Conservation (phyloP, 2,888 invertebrate genomes). For the Macaria notata region DNA sequence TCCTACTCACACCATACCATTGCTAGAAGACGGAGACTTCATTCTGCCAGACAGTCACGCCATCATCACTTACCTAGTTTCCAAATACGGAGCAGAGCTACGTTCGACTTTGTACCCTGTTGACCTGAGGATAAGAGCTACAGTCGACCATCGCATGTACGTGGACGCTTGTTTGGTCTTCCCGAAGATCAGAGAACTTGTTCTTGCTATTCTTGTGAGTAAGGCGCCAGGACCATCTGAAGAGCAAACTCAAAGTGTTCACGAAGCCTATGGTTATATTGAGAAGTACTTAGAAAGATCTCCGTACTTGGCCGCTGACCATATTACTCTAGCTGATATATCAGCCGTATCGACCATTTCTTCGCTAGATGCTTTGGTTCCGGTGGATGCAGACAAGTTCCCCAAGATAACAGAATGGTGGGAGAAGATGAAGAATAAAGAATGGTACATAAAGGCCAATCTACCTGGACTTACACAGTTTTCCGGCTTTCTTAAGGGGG, state of each 20-base stretch:
- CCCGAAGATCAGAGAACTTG: constrained; percentile 28
- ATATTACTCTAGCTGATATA: constrained; percentile 51
- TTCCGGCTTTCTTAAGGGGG: constrained; percentile 17
- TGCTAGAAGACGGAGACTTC: constrained; percentile 54
- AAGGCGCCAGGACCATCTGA: constrained; percentile 29
- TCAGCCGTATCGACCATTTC: constrained; percentile 44
- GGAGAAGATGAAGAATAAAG: constrained; percentile 34
- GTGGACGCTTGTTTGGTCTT: constrained; percentile 45
- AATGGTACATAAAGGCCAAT: constrained; percentile 48
- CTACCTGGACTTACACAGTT: constrained; percentile 38
- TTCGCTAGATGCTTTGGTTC: constrained; percentile 38
- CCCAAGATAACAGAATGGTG: constrained; percentile 43
- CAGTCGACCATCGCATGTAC: constrained; percentile 45
- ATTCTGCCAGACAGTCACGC: constrained; percentile 50
- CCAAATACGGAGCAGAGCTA: constrained; percentile 51
- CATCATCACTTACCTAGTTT: constrained; percentile 50
- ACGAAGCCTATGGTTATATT: constrained; percentile 44
- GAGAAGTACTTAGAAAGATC: constrained; percentile 48
- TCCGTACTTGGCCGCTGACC: constrained; percentile 40
- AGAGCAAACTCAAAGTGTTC: constrained; percentile 33
- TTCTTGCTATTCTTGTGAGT: constrained; percentile 22
- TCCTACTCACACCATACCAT: constrained; percentile 46
- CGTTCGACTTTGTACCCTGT: constrained; percentile 44
- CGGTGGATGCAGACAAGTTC: constrained; percentile 40
- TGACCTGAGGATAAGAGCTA: constrained; percentile 42